Conservation (phyloP, 2,888 invertebrate species). For the Magallana nippona region DNA sequence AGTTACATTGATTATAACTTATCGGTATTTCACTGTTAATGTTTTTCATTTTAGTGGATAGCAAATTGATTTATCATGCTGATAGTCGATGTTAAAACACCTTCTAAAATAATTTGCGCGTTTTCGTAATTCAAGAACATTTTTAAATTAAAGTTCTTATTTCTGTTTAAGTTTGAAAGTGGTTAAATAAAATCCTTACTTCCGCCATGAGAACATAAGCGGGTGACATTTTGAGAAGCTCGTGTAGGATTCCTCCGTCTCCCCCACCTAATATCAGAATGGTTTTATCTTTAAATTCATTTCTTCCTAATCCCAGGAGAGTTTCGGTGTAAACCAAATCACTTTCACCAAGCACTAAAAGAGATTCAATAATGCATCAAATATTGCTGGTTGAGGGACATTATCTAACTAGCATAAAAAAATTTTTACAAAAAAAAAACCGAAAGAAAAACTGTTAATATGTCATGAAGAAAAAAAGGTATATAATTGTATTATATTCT, state of each 20-base stretch:
- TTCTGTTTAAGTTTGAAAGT: too few relatives aligned
- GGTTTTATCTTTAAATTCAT: slow-evolving; percentile 91
- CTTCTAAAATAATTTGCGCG: too few relatives aligned
- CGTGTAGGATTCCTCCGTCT: slow-evolving; percentile 95
- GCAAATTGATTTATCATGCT: too few relatives aligned
- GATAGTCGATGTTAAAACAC: too few relatives aligned
- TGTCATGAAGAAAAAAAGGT: too few relatives aligned
- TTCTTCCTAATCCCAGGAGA: slow-evolving; percentile 90
- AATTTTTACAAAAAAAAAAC: too few relatives aligned
- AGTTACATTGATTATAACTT: background rate
- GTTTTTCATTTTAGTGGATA: background rate
- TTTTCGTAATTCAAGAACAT: too few relatives aligned
- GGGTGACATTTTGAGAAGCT: slow-evolving; percentile 93
- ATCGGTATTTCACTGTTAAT: background rate
- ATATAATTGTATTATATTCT: too few relatives aligned
- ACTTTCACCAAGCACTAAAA: slow-evolving; percentile 87
- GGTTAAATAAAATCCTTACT: slow-evolving; percentile 47
- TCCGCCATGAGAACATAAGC: slow-evolving; percentile 95
- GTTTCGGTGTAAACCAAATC: slow-evolving; percentile 95
- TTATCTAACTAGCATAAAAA: too few relatives aligned
- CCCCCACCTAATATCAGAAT: slow-evolving; percentile 96
- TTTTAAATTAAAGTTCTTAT: too few relatives aligned
- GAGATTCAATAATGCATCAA: background rate
- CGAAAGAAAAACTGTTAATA: too few relatives aligned
- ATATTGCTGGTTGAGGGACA: too few relatives aligned